A percentile compares a stretch with the other conserved stretches of the same genome.
phyloP scores from a whole-genome alignment of 2,113 vertebrate species.

The Vicugna pacos region DNA sequence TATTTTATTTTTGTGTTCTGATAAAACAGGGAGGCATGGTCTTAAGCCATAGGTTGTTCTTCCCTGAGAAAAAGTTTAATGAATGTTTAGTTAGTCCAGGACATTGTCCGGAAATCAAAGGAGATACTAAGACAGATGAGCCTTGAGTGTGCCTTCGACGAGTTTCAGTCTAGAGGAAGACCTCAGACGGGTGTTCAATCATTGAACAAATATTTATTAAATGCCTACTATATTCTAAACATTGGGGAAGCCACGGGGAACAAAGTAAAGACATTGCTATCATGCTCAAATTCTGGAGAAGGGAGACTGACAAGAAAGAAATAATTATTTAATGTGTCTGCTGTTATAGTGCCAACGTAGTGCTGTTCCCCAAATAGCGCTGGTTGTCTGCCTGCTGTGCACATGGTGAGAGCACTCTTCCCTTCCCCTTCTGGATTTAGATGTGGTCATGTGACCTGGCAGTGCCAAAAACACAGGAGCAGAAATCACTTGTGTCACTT shows the following conservation, averaged over 20 bases:
- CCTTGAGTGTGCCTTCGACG: background rate
- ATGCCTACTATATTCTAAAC: background rate
- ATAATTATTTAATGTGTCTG: background rate
- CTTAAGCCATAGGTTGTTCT: background rate
- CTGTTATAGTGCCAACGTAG: background rate
- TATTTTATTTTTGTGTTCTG: conserved; percentile 45
- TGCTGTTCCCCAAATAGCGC: background rate
- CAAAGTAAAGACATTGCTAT: background rate
- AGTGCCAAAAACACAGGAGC: background rate
- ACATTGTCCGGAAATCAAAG: conserved; percentile 29
- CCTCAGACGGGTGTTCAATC: background rate
- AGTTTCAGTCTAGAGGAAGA: conserved; percentile 35
- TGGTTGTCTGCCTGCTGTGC: background rate
- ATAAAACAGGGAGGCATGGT: background rate
- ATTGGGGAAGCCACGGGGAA: background rate
- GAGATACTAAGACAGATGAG: conserved; percentile 49
- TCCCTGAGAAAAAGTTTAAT: conserved; percentile 5
- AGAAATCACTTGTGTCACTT: background rate
- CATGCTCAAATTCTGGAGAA: background rate
- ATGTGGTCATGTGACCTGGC: background rate
- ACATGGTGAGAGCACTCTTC: background rate
- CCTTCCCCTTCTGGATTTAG: background rate
- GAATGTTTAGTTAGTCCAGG: background rate
- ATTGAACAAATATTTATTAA: conserved; percentile 56
- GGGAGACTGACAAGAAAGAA: background rate